Conservation (phyloP, 2,888 invertebrate genomes). For the Tipula vernalis region DNA sequence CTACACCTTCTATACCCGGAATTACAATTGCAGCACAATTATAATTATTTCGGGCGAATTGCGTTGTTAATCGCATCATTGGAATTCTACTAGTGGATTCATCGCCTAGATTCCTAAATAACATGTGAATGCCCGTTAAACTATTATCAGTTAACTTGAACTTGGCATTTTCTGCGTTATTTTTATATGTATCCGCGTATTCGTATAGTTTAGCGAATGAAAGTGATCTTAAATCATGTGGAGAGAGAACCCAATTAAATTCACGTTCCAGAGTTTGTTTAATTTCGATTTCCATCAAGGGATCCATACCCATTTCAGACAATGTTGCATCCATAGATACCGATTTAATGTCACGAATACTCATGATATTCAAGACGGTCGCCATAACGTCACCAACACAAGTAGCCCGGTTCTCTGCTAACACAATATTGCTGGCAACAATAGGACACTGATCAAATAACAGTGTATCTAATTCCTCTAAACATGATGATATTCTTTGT, state of each 20-base stretch:
- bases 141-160: conserved; percentile 26
- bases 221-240: conserved; percentile 71
- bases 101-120: conserved; percentile 49
- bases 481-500: conserved; percentile 72
- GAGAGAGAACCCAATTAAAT: conserved; percentile 73
- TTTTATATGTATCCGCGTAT: conserved; percentile 23
- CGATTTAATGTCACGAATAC: conserved; percentile 53
- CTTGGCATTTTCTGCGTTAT: conserved; percentile 26
- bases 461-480: conserved; percentile 59
- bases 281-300: conserved; percentile 93
- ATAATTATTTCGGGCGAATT: conserved; percentile 18
- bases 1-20: conserved; percentile 57
- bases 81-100: conserved; percentile 42
- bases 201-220: conserved; percentile 46
- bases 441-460: conserved; percentile 55
- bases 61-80: conserved; percentile 40
- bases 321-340: conserved; percentile 59
- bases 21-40: conserved; percentile 38
- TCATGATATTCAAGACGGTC: conserved; percentile 55
- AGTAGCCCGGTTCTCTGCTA: conserved; percentile 65
- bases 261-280: conserved; percentile 84
- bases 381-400: conserved; percentile 57
- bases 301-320: conserved; percentile 92
- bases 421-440: conserved; percentile 65
- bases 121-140: conserved; percentile 40